These are phyloP conservation scores for Vidua chalybeata DNA, from an alignment of 2,113 vertebrate genomes.

Conservation along the genomic window DNA sequence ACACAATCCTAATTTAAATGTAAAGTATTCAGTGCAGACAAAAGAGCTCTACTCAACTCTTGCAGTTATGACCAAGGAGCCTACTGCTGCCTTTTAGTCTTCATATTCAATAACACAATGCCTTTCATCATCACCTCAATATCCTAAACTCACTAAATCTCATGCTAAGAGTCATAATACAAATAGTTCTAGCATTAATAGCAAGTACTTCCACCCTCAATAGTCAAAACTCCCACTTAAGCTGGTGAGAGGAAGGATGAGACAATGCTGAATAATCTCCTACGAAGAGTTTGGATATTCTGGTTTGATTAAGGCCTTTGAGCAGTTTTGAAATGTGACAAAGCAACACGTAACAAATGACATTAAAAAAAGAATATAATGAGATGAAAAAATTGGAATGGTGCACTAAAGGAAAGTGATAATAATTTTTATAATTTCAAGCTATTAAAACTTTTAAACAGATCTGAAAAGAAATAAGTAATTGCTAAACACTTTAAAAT, in stretches of 20 bases:
- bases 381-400: background rate
- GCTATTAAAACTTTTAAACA: background rate
- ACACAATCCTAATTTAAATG: slow-evolving; percentile 70
- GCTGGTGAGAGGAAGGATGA: background rate
- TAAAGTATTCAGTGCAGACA: slow-evolving; percentile 57
- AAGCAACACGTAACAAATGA: background rate
- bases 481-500: background rate
- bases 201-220: background rate
- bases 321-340: background rate
- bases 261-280: background rate
- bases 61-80: slow-evolving; percentile 12
- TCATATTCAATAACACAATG: slow-evolving; percentile 2
- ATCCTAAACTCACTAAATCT: slow-evolving; percentile 26
- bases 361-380: background rate
- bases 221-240: background rate
- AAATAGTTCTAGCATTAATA: slow-evolving; percentile 20
- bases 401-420: background rate
- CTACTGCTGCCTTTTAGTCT: slow-evolving; percentile 26
- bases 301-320: background rate
- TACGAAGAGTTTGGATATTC: background rate
- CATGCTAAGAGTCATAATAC: background rate
- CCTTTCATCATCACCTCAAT: slow-evolving; percentile 25
- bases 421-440: background rate
- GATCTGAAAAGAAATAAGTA: background rate
- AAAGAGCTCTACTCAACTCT: slow-evolving; percentile 38